A percentile compares a stretch with the other conserved stretches of the same genome.
Conservation (phyloP, 2,888 invertebrate species). For the Drosophila emarginata region DNA sequence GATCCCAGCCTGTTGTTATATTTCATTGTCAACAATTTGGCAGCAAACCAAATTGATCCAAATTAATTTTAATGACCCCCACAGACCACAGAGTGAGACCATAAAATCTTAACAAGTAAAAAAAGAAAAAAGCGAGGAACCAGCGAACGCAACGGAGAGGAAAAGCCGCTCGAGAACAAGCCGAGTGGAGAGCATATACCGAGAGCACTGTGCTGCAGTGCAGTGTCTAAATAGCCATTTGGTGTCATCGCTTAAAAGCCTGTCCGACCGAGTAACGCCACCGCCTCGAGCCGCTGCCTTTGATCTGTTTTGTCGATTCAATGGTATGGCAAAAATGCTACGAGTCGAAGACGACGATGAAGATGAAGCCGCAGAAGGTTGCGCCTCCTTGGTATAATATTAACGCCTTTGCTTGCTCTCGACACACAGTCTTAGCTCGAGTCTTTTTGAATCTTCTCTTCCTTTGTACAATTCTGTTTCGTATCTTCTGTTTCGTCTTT, state of each 20-base stretch:
- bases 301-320: slow-evolving; percentile 56
- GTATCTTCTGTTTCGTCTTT: slow-evolving; percentile 33
- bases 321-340: slow-evolving; percentile 72
- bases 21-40: slow-evolving; percentile 81
- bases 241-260: slow-evolving; percentile 82
- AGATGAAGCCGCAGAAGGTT: slow-evolving; percentile 31
- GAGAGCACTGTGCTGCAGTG: slow-evolving; percentile 8
- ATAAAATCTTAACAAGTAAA: slow-evolving; percentile 61
- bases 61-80: slow-evolving; percentile 82
- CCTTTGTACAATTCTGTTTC: slow-evolving; percentile 54
- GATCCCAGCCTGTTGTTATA: slow-evolving; percentile 54
- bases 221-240: slow-evolving; percentile 82
- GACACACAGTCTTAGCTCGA: slow-evolving; percentile 15
- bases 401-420: slow-evolving; percentile 64
- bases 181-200: background rate
- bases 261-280: slow-evolving; percentile 77
- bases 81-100: slow-evolving; percentile 54
- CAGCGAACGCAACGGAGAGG: slow-evolving; percentile 18
- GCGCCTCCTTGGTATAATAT: slow-evolving; percentile 58
- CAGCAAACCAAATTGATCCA: slow-evolving; percentile 81
- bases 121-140: slow-evolving; percentile 30
- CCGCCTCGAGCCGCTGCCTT: slow-evolving; percentile 70
- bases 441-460: slow-evolving; percentile 32
- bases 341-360: slow-evolving; percentile 19
- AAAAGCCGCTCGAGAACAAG: background rate